Conservation (phyloP, 2,113 vertebrate species). For the Noturus placidus region DNA sequence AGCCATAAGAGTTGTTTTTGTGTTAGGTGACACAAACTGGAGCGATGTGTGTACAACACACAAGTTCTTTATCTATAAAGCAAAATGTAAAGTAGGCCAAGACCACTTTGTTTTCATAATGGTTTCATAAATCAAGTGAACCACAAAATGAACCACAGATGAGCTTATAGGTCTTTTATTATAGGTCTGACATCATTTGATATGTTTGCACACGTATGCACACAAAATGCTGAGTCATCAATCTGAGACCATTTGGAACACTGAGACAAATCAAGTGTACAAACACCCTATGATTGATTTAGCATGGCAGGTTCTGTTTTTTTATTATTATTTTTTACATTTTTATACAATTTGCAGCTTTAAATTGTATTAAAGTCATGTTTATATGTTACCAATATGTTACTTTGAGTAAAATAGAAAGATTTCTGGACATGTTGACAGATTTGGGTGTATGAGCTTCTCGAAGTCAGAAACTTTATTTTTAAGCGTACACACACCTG, state of each 20-base stretch:
- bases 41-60: not conserved
- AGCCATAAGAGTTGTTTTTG: not conserved
- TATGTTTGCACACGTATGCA: not conserved
- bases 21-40: not conserved
- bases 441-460: not conserved
- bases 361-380: not conserved
- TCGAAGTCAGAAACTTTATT: not conserved
- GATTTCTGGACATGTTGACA: not conserved
- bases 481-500: not conserved
- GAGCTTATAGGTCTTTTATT: not conserved
- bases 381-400: not conserved
- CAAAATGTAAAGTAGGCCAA: not conserved
- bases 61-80: not conserved
- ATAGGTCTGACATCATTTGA: not conserved
- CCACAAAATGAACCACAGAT: not conserved
- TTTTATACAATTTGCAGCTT: not conserved
- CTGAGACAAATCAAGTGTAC: not conserved
- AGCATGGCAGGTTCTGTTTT: not conserved
- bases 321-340: not conserved
- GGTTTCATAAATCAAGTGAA: not conserved
- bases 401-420: not conserved
- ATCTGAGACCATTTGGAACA: not conserved
- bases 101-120: not conserved
- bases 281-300: not conserved
- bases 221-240: not conserved